Evolutionary conservation across 2,113 vertebrate species (phyloP).

Genomic region (Poeciliopsis prolifica): DNA sequence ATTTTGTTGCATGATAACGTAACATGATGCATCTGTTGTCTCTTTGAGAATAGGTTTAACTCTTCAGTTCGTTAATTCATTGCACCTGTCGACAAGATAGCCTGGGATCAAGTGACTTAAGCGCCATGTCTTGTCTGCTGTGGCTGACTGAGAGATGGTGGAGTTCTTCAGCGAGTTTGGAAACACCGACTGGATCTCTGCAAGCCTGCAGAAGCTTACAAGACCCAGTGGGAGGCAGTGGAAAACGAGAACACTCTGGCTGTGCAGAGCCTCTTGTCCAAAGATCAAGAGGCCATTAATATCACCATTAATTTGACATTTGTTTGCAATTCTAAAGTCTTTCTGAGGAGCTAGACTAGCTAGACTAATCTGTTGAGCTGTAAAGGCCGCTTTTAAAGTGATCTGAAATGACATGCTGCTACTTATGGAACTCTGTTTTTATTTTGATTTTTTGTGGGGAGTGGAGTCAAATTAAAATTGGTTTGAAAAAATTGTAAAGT

Average conservation of each 20-base stretch:
- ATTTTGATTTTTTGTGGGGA: too few relatives aligned
- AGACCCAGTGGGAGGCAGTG: too few relatives aligned
- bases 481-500: background rate
- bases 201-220: background rate
- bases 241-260: too few relatives aligned
- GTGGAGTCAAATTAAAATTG: too few relatives aligned
- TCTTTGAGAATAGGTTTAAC: slow-evolving; percentile 69
- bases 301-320: background rate
- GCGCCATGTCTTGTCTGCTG: slow-evolving; percentile 40
- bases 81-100: slow-evolving; percentile 42
- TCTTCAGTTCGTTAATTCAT: slow-evolving; percentile 45
- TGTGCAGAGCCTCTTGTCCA: too few relatives aligned
- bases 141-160: slow-evolving; percentile 26
- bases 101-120: slow-evolving; percentile 35
- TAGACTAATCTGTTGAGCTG: too few relatives aligned
- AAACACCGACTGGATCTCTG: background rate
- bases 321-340: slow-evolving; percentile 16
- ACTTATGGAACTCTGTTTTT: too few relatives aligned
- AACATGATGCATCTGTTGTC: slow-evolving; percentile 71
- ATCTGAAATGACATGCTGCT: too few relatives aligned
- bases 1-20: slow-evolving; percentile 6
- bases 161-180: background rate
- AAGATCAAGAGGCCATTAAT: background rate
- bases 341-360: slow-evolving; percentile 29
- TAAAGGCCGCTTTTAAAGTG: too few relatives aligned